Evolutionary conservation across 1,140 invertebrate species (phyloP), one percentile per base, ranked within the genome.

Genomic region (Leptestheria dahalacensis): DNA sequence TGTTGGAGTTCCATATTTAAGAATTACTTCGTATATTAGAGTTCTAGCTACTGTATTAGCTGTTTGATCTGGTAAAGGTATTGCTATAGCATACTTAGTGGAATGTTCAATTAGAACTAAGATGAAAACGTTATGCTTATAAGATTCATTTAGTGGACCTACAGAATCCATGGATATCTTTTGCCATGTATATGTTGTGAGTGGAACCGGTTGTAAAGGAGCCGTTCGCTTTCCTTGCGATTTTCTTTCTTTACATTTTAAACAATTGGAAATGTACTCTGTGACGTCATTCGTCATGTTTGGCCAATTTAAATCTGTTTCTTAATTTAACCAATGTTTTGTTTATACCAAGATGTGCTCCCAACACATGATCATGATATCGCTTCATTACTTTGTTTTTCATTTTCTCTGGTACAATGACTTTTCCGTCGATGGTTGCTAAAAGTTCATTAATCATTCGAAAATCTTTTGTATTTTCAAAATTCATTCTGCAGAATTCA

Each of bases 1-100:
- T 25, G 28, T 28, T 4, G 68, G 67, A 15, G 66, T 51, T 4
- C 68, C 65, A 41, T 61, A 57, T 25, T 23, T 10, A 12, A 46
- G 26, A 12, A 56, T 46, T 18, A 57, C 25, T 6, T 48, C 25
- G 15, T 48, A 24, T 21, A 58, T 48, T 18, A 58, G 18, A 1
- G 15, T 48, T 0, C 15, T 21, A 15, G 41, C 46, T 11, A 58
- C 41, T 6, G 57, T 48, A 23, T 58, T 23, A 6, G 57, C 46
- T 2, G 57, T 50, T 1, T 20, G 28, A 10, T 49, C 23, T 11
- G 18, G 23, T 21, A 60, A 24, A 6, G 49, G 2, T 11, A 29
- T 18, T 3, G 48, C 24, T 18, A 24, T 9, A 18, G 46, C 49
- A 24, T 26, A 60, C 41, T 33, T 60, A 6, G 49, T 54, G 1